These are phyloP conservation scores for Trichomalopsis sarcophagae DNA, from an alignment of 1,140 invertebrate species.

Conservation along the genomic window DNA sequence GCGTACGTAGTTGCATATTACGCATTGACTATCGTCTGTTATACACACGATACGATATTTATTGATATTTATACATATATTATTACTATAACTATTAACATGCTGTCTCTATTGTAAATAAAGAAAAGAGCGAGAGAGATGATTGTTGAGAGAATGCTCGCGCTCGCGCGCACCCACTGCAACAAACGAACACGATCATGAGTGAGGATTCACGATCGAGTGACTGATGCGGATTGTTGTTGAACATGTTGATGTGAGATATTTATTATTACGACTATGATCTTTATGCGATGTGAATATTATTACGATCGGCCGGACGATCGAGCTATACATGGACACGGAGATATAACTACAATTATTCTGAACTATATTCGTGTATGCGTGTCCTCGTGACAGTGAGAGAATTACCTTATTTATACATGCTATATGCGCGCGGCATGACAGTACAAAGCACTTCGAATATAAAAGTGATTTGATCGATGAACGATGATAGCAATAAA, in stretches of 20 bases:
- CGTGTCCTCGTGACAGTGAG: constrained; percentile 4
- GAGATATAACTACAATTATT: not conserved
- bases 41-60: not conserved
- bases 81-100: not conserved
- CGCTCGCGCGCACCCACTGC: not conserved
- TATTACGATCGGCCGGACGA: not conserved
- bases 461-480: constrained; percentile 47
- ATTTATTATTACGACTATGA: not conserved
- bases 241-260: not conserved
- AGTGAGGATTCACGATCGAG: not conserved
- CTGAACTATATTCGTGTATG: constrained; percentile 1
- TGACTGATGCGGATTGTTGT: not conserved
- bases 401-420: constrained; percentile 48
- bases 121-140: not conserved
- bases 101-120: not conserved
- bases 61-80: not conserved
- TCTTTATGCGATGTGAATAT: not conserved
- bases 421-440: constrained; percentile 29
- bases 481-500: constrained; percentile 55
- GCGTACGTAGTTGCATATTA: not conserved
- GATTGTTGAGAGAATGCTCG: not conserved
- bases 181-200: not conserved
- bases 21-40: not conserved
- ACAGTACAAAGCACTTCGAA: constrained; percentile 51
- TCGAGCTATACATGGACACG: constrained; percentile 12